Percentiles rank a stretch among this genome's conserved stretches.
Conservation (phyloP, 1,140 invertebrate genomes). For the Ceratosolen solmsi region DNA sequence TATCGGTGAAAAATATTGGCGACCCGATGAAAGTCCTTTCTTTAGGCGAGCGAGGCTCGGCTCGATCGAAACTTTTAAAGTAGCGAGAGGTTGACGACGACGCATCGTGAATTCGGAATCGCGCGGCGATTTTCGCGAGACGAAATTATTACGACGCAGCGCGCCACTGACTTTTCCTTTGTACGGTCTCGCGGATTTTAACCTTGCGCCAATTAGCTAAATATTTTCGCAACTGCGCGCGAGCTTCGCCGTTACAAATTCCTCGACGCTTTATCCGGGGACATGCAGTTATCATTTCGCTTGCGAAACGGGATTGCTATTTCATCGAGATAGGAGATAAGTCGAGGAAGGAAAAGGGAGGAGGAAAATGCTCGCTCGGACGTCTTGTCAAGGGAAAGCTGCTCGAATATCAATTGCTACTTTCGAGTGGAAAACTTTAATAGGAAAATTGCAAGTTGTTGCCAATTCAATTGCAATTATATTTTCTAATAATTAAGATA, state of each 20-base stretch:
- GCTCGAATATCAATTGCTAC: background rate
- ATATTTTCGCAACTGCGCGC: constrained; percentile 37
- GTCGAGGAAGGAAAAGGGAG: background rate
- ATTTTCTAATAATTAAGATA: background rate
- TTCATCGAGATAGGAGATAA: background rate
- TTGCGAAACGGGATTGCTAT: background rate
- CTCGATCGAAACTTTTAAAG: background rate
- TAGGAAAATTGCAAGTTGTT: background rate
- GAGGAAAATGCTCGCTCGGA: background rate
- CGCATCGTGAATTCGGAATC: constrained; percentile 21
- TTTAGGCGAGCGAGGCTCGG: background rate
- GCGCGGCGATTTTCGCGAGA: constrained; percentile 21
- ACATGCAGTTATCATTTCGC: background rate
- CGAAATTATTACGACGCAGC: background rate
- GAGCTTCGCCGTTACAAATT: background rate
- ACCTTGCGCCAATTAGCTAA: constrained; percentile 41
- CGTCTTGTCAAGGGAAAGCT: background rate
- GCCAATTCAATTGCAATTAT: background rate
- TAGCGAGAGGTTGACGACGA: background rate
- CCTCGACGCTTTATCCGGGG: background rate
- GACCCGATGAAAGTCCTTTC: constrained; percentile 21
- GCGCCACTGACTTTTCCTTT: constrained; percentile 9
- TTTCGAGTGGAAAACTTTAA: background rate
- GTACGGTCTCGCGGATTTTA: background rate
- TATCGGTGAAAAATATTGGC: background rate